Percentiles rank a stretch among this genome's conserved stretches.
Conservation (phyloP, 2,888 invertebrate genomes). For the Dioctria rufipes region DNA sequence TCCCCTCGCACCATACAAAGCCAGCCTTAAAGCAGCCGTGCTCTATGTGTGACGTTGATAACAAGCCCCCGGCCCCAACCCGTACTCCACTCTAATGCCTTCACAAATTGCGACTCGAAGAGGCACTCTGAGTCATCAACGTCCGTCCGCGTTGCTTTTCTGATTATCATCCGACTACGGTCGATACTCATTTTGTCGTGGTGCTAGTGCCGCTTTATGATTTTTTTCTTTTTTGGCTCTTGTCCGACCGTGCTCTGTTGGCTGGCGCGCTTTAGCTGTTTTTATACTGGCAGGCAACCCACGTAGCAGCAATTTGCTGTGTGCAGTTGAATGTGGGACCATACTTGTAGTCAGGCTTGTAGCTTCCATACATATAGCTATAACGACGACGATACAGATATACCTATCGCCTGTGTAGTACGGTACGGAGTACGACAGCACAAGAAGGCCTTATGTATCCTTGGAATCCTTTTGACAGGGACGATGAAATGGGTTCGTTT, state of each 20-base stretch:
- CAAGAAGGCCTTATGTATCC: conserved; percentile 2
- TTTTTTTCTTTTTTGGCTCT: conserved; percentile 13
- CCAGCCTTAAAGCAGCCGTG: background rate
- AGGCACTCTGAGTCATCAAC: background rate
- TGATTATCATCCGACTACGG: background rate
- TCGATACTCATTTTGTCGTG: background rate
- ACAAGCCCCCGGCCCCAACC: background rate
- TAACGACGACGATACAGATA: too few relatives aligned
- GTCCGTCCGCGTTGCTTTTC: background rate
- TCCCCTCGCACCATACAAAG: background rate
- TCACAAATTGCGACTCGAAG: background rate
- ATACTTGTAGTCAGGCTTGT: background rate
- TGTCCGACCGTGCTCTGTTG: conserved; percentile 27
- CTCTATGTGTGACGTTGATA: background rate
- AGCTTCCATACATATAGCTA: background rate
- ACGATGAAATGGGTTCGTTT: conserved; percentile 5
- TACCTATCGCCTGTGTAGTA: too few relatives aligned
- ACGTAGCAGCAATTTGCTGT: background rate
- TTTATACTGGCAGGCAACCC: background rate
- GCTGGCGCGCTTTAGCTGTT: background rate
- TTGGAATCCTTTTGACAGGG: background rate
- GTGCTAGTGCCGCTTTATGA: conserved; percentile 9
- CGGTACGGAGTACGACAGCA: background rate
- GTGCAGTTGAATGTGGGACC: background rate
- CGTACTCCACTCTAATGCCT: background rate